These are phyloP conservation scores for Cartodere bifasciata DNA, from an alignment of 2,888 invertebrate genomes.

Conservation along the genomic window DNA sequence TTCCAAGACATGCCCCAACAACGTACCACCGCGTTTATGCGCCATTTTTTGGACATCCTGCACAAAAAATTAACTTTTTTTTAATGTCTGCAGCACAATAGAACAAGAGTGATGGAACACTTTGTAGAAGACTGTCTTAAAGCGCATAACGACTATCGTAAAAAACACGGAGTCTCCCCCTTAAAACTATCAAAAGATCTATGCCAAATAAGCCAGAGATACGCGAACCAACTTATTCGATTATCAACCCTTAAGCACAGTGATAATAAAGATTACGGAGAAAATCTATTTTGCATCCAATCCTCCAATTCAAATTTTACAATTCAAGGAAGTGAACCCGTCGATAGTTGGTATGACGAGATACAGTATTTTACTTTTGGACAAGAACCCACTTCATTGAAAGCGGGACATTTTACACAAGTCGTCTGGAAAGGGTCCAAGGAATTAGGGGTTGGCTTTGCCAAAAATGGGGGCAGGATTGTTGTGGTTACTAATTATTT, in stretches of 20 bases:
- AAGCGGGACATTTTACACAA: constrained; percentile 62
- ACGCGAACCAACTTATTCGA: constrained; percentile 41
- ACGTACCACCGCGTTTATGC: too few relatives aligned
- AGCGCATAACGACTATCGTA: constrained; percentile 46
- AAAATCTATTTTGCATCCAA: constrained; percentile 60
- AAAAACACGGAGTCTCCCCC: constrained; percentile 42
- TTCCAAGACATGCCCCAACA: too few relatives aligned
- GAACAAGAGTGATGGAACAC: constrained; percentile 28
- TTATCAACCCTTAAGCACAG: constrained; percentile 43
- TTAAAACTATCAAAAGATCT: constrained; percentile 42
- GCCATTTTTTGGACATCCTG: too few relatives aligned
- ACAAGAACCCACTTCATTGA: constrained; percentile 48
- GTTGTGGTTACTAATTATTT: constrained; percentile 83
- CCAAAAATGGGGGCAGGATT: constrained; percentile 51
- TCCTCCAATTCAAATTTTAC: constrained; percentile 51
- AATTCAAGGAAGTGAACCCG: constrained; percentile 53
- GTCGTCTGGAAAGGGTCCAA: constrained; percentile 68
- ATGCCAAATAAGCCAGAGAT: constrained; percentile 39
- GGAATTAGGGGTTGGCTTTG: constrained; percentile 64
- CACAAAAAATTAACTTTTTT: constrained; percentile 13
- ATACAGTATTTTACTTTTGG: constrained; percentile 57
- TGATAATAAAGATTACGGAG: constrained; percentile 44
- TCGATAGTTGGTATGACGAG: constrained; percentile 68
- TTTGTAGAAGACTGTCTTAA: constrained; percentile 39
- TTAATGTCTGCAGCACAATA: too few relatives aligned